Conservation (phyloP, 2,113 vertebrate species). For the Isurus oxyrinchus region DNA sequence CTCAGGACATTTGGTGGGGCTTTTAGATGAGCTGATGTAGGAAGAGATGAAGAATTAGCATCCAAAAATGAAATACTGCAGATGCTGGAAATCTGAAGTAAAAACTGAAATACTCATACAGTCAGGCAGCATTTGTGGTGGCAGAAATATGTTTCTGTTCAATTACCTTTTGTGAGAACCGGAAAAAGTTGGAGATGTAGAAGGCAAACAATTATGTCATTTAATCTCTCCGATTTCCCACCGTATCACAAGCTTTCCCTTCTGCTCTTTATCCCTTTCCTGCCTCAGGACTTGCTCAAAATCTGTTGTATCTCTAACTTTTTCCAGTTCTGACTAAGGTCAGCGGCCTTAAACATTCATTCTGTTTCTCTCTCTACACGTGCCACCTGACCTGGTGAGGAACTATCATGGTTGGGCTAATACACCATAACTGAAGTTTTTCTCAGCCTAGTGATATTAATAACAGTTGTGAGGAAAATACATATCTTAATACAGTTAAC, state of each 20-base stretch:
- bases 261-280: background rate
- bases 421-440: background rate
- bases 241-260: background rate
- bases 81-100: too few species aligned
- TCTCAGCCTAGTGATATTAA: background rate
- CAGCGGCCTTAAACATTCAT: background rate
- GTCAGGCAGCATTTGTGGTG: too few species aligned
- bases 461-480: background rate
- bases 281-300: background rate
- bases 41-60: background rate
- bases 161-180: too few species aligned
- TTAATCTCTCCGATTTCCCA: background rate
- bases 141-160: too few species aligned
- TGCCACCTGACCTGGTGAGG: background rate
- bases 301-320: too few species aligned
- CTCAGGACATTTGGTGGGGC: background rate
- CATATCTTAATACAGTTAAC: background rate
- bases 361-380: too few species aligned
- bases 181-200: background rate
- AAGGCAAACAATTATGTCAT: background rate
- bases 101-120: too few species aligned
- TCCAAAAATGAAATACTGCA: too few species aligned
- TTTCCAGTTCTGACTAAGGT: too few species aligned
- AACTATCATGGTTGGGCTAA: background rate
- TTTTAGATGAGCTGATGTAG: background rate